phyloP scores from a whole-genome alignment of 2,113 vertebrate species.

The Sitta europaea region DNA sequence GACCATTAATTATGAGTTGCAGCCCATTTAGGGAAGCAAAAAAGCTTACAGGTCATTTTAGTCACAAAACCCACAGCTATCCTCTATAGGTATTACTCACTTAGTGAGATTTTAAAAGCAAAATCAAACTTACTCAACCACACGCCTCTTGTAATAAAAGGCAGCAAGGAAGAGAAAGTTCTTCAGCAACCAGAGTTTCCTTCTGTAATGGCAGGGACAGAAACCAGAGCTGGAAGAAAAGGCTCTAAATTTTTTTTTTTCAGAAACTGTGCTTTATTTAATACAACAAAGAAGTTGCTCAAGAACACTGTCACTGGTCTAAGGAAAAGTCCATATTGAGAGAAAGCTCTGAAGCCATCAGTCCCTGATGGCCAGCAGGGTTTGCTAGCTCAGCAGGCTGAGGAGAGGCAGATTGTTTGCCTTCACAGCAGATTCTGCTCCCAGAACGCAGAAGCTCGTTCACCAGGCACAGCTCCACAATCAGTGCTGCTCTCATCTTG shows the following conservation, averaged over 20 bases:
- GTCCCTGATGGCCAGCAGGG: neutral
- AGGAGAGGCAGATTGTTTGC: neutral
- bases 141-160: neutral
- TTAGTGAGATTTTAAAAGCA: neutral
- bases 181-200: neutral
- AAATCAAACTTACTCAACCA: neutral
- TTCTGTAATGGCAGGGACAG: neutral
- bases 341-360: neutral
- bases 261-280: neutral
- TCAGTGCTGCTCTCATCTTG: rapidly evolving
- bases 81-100: rapidly evolving
- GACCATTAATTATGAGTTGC: neutral
- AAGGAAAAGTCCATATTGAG: neutral
- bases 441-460: neutral
- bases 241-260: rapidly evolving
- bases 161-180: neutral
- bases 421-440: neutral
- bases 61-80: neutral
- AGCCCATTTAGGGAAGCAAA: neutral
- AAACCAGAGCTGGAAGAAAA: neutral
- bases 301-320: rapidly evolving
- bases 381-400: neutral
- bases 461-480: neutral
- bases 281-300: neutral
- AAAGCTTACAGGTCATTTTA: neutral